Conservation (phyloP, 2,888 invertebrate species). For the Caenorhabditis imperialis region DNA sequence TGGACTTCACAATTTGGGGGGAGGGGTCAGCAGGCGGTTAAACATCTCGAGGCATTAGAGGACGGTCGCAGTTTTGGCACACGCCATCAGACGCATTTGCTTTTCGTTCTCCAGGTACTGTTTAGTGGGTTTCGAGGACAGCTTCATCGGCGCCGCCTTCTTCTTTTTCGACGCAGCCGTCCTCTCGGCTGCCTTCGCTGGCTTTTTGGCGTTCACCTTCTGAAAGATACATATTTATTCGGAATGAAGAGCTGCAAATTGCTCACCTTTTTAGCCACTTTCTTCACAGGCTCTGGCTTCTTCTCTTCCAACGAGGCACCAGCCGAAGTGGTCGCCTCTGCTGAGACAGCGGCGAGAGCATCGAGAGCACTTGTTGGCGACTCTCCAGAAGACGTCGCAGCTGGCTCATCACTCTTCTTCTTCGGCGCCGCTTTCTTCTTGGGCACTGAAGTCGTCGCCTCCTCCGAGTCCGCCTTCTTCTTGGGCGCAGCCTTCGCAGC, state of each 20-base stretch:
- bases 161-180: slow-evolving; percentile 29
- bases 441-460: background rate
- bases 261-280: slow-evolving; percentile 31
- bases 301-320: slow-evolving; percentile 35
- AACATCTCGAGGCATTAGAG: background rate
- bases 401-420: background rate
- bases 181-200: background rate
- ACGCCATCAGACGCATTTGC: slow-evolving; percentile 59
- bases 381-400: slow-evolving; percentile 1
- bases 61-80: slow-evolving; percentile 54
- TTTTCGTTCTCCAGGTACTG: slow-evolving; percentile 45
- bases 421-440: slow-evolving; percentile 15
- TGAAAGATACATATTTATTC: slow-evolving; percentile 9
- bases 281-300: slow-evolving; percentile 21
- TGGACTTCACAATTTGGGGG: background rate
- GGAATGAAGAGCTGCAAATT: too few species aligned
- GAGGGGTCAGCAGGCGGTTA: too few species aligned
- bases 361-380: slow-evolving; percentile 4
- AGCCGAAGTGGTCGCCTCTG: slow-evolving; percentile 48
- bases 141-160: slow-evolving; percentile 19
- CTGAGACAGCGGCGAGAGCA: slow-evolving; percentile 40
- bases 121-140: slow-evolving; percentile 37
- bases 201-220: slow-evolving; percentile 22
- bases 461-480: background rate
- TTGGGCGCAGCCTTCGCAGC: slow-evolving; percentile 16